Evolutionary conservation across 2,113 vertebrate genomes (phyloP), one percentile per base, ranked within the genome.

Genomic region (Atherinomorus stipes): DNA sequence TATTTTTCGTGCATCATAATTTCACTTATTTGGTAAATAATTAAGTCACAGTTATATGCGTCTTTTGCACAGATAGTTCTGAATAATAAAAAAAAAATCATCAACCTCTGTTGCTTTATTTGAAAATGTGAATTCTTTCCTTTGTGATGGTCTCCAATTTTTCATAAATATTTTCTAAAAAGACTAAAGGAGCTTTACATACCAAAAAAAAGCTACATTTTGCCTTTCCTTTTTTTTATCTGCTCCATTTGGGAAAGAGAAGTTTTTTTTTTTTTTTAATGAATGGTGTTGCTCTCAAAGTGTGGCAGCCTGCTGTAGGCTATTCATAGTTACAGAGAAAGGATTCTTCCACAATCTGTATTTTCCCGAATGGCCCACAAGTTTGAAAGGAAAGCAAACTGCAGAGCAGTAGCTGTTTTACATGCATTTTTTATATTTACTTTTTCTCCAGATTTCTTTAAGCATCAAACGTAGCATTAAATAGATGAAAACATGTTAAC

Each of bases 301-400:
- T 26, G 44, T 42, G 40, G 15, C 4, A 1, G 8, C 31, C 31
- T 34, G 12, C 15, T 54, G 23, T 47, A n/a, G n/a, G n/a, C n/a
- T n/a, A 15, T 75, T 73, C 38, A 21, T 23, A 44, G 38, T 51
- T n/a, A 57, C 22, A 73, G 23, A 23, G 49, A 53, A 18, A 2
- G 15, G 1, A 42, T 45, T 64, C 4, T 42, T 52, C 28, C 21
- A 25, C 49, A 77, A 74, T 66, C 40, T 65, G 28, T 68, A 2
- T 67, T n/a, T 42, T 52, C 62, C 51, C 25, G 47, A 72, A 16
- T 15, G 44, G 49, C 7, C 31, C 40, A 42, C 40, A 42, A 13
- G 2, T 42, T 42, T 42, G 12, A 16, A 7, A 42, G 40, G 5
- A 11, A 40, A 56, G 18, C 53, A 26, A 47, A 47, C 6, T n/a